Evolutionary conservation across 2,113 vertebrate species (phyloP).

Genomic region (Peromyscus leucopus): DNA sequence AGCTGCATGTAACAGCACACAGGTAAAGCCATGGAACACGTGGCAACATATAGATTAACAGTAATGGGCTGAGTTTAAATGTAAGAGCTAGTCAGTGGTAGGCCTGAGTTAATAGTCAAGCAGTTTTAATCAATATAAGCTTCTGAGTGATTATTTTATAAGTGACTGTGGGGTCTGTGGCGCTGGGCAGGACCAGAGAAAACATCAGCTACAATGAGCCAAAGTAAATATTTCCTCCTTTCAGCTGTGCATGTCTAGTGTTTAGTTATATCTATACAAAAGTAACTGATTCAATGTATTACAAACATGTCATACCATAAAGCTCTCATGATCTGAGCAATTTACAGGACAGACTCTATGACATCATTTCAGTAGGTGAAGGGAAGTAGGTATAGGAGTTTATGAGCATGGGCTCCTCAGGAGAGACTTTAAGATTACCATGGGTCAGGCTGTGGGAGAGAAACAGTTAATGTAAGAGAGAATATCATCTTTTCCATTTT

Average conservation of each 20-base stretch:
- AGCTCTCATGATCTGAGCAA: neutral
- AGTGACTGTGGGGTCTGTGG: too few species aligned
- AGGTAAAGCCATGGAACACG: too few species aligned
- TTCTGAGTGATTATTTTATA: too few species aligned
- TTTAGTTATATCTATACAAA: neutral
- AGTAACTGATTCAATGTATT: neutral
- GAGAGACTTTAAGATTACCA: neutral
- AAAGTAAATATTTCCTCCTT: neutral
- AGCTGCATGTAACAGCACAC: too few species aligned
- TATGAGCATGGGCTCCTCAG: neutral
- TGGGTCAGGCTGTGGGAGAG: neutral
- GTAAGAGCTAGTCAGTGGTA: too few species aligned
- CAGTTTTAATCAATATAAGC: too few species aligned
- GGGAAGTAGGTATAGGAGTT: neutral
- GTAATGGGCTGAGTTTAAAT: too few species aligned
- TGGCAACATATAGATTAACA: too few species aligned
- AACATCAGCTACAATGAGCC: too few species aligned
- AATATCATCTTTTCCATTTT: neutral
- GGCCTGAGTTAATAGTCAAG: too few species aligned
- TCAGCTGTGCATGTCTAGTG: neutral
- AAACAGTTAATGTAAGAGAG: neutral
- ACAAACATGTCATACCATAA: neutral
- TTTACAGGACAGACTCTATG: neutral
- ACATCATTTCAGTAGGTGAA: neutral
- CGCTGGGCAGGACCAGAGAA: too few species aligned